Percentiles rank a stretch among this genome's conserved stretches.
Evolutionary conservation across 2,888 invertebrate species (phyloP).

Genomic region (Salticus scenicus): DNA sequence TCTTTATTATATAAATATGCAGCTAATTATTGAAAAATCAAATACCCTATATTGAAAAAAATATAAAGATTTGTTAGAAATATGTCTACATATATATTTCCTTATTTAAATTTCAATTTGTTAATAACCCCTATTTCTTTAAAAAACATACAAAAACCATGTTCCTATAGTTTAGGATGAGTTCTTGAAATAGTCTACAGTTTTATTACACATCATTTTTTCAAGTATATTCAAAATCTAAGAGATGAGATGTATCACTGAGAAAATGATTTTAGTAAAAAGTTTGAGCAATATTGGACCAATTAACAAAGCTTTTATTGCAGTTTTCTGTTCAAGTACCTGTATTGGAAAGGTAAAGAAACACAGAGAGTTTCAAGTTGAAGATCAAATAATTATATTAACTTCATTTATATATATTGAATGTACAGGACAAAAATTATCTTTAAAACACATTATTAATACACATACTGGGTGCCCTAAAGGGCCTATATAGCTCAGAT

Average conservation of each 20-base stretch:
- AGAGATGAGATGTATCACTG: no score
- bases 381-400: constrained; percentile 49
- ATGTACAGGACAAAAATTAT: constrained; percentile 55
- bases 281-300: constrained; percentile 5
- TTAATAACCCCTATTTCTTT: background rate
- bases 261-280: no score
- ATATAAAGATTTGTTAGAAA: background rate
- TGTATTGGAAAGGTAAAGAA: constrained; percentile 1
- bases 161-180: background rate
- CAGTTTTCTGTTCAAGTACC: background rate
- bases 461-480: constrained; percentile 55
- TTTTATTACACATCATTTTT: background rate
- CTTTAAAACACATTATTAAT: constrained; percentile 45
- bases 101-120: background rate
- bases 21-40: background rate
- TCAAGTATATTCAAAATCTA: no score
- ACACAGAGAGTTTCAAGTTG: constrained; percentile 37
- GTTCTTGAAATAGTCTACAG: background rate
- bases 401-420: constrained; percentile 48
- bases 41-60: background rate
- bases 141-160: background rate
- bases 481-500: constrained; percentile 56
- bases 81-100: background rate
- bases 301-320: constrained; percentile 12
- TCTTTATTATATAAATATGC: background rate